These are phyloP conservation scores for Trachythela sp. DNA, from an alignment of 64 coral and sea anemone species.

Conservation along the genomic window DNA sequence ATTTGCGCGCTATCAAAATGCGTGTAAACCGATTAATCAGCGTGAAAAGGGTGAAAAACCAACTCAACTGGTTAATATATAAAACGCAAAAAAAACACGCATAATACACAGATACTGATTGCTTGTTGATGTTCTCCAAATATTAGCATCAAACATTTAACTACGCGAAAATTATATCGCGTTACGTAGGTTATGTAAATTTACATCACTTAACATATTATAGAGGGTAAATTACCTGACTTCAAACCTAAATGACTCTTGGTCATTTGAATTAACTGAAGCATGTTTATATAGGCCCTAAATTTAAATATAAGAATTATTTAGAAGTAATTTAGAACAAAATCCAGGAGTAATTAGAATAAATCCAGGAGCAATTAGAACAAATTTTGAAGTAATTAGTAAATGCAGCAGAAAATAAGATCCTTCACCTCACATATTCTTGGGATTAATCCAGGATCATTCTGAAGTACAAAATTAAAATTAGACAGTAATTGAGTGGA, in stretches of 20 bases:
- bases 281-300: constrained; percentile 82
- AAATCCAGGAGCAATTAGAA: background rate
- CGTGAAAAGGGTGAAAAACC: too few species aligned
- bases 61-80: too few species aligned
- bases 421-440: constrained; percentile 94
- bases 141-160: too few species aligned
- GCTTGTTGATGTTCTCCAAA: too few species aligned
- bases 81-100: too few species aligned
- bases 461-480: constrained; percentile 41
- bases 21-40: too few species aligned
- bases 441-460: constrained; percentile 91
- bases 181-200: too few species aligned
- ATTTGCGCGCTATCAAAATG: too few species aligned
- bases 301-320: background rate
- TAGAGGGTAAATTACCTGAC: too few species aligned
- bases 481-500: background rate
- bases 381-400: background rate
- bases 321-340: background rate
- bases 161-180: too few species aligned
- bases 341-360: background rate
- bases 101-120: too few species aligned
- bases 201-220: too few species aligned
- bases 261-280: constrained; percentile 66
- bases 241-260: constrained; percentile 84
- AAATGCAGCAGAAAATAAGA: background rate